phyloP scores from a whole-genome alignment of 2,797 vertebrate species.

The Hafferia zeledoni region DNA sequence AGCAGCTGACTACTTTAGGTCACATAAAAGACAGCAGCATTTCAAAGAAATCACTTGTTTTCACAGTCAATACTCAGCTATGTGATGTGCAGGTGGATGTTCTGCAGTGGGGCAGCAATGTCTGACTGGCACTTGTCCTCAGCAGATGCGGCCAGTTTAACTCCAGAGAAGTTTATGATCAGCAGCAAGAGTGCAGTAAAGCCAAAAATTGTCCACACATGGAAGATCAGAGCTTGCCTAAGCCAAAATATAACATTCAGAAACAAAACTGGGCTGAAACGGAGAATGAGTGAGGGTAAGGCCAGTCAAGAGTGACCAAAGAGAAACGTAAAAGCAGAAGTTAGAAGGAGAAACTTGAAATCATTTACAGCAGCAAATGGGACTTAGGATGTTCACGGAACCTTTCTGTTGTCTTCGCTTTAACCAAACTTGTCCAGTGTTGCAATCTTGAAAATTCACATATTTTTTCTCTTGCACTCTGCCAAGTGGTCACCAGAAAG shows the following conservation, averaged over 20 bases:
- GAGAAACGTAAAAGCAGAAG: background rate
- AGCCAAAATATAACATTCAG: background rate
- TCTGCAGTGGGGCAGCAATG: background rate
- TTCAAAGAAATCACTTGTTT: conserved; percentile 40
- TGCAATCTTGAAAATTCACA: background rate
- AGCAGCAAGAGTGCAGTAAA: background rate
- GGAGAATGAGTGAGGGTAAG: background rate
- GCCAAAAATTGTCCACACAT: fast-evolving
- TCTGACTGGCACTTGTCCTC: background rate
- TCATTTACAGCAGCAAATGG: background rate
- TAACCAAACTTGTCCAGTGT: background rate
- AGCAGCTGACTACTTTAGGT: conserved; percentile 2
- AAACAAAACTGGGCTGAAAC: background rate
- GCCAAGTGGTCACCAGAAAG: background rate
- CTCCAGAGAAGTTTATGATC: background rate
- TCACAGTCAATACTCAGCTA: background rate
- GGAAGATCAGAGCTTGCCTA: background rate
- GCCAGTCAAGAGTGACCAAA: background rate
- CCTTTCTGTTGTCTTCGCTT: background rate
- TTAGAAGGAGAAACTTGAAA: background rate
- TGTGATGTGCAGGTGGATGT: fast-evolving
- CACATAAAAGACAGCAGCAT: background rate
- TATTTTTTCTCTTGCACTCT: background rate
- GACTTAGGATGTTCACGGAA: background rate
- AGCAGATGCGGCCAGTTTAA: background rate